Base-by-base conservation (phyloP, 2,113 vertebrate genomes). In the Eurystomus gularis region DNA sequence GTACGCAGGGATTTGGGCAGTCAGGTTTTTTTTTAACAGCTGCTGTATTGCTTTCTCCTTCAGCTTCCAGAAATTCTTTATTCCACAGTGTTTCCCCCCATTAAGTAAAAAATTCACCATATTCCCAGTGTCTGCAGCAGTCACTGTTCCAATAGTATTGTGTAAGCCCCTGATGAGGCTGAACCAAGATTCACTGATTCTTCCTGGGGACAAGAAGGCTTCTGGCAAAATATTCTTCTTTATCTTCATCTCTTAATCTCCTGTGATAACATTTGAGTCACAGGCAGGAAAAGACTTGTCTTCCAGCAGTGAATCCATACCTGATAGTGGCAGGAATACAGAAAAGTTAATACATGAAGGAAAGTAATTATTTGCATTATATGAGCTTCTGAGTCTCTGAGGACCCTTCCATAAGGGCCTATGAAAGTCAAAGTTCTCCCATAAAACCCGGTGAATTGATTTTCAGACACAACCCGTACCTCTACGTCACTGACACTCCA, bases 261-360 rank as follows among this genome's bases (percentile, higher is more conserved):
- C 28, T 79, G 24, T 7, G 78, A 76, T 77, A 95, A 48, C 44
- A 61, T 72, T 86, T 85, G 29, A 69, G 39, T 61, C 52, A 61
- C 21, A 80, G 49, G n/a, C 40, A 88, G 65, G 84, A 75, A 84
- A 93, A 94, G 39, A 64, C 33, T n/a, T 82, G 44, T 69, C 75
- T 83, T 85, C 35, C 44, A 88, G 42, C 17, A 65, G 8, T n/a
- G 58, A 13, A 85, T 65, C 54, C 37, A 16, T 76, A 76, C 26
- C 24, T 49, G n/a, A 54, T 17, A 88, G 62, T 25, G 48, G 33
- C 35, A 93, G 75, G 75, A 82, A 85, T 17, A 29, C 42, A 86
- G n/a, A 75, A 82, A 46, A 14, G 17, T 48, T 39, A 84, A 80
- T 21, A 44, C 20, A 48, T 3, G 31, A 76, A 82, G 55, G 25